A percentile compares a stretch with the other conserved stretches of the same genome.
phyloP scores from a whole-genome alignment of 2,888 invertebrate species.

The Microctonus hyperodae region DNA sequence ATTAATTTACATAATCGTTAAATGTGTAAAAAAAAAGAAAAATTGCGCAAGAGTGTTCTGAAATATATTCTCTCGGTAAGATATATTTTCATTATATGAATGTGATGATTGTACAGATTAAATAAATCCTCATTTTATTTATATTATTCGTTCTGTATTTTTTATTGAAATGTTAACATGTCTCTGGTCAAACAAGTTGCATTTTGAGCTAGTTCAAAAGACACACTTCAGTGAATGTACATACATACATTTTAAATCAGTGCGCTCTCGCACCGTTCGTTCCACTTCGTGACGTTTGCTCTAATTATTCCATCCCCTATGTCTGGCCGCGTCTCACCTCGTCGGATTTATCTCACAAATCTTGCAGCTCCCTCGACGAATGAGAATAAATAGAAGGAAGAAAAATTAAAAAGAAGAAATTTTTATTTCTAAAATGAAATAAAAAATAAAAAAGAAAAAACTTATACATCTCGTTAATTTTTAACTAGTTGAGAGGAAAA shows the following conservation, averaged over 20 bases:
- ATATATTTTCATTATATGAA: too few relatives aligned
- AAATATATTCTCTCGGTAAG: too few relatives aligned
- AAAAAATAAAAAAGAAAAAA: too few relatives aligned
- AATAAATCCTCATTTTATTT: too few relatives aligned
- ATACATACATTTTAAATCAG: constrained; percentile 23
- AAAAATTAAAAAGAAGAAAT: constrained; percentile 25
- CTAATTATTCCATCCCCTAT: constrained; percentile 29
- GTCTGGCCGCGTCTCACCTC: background rate
- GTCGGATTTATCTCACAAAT: constrained; percentile 18
- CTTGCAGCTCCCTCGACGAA: constrained; percentile 14
- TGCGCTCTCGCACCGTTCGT: constrained; percentile 5
- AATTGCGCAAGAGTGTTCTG: too few relatives aligned
- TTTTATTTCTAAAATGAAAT: too few relatives aligned
- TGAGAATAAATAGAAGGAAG: constrained; percentile 11
- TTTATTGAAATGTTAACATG: too few relatives aligned
- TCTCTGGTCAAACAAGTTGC: too few relatives aligned
- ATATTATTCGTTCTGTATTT: too few relatives aligned
- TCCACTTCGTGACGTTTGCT: constrained; percentile 27
- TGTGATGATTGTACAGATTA: too few relatives aligned
- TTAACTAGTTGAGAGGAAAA: constrained; percentile 26
- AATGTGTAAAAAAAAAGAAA: too few relatives aligned
- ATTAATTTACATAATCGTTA: too few relatives aligned
- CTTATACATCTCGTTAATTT: constrained; percentile 33
- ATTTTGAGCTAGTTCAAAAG: background rate
- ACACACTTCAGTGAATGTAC: background rate